Conservation (phyloP, 2,113 vertebrate genomes). For the Cephalopholis sonnerati region DNA sequence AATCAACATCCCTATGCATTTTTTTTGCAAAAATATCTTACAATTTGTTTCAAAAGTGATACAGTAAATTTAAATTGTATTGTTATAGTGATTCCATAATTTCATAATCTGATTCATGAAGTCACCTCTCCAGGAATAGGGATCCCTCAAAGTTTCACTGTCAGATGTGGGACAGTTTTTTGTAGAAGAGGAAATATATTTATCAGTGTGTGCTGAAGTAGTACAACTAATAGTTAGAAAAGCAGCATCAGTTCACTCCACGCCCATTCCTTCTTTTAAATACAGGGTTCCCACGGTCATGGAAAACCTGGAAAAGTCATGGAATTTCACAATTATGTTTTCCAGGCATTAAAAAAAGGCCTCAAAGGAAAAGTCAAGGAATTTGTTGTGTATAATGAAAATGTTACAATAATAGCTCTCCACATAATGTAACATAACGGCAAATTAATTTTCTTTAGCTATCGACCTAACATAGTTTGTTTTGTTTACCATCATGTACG, state of each 20-base stretch:
- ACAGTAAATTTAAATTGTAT: slow-evolving; percentile 55
- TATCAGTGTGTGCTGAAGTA: slow-evolving; percentile 72
- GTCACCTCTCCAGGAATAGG: slow-evolving; percentile 48
- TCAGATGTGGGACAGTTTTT: slow-evolving; percentile 46
- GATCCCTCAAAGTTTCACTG: slow-evolving; percentile 55
- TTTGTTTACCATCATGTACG: no score
- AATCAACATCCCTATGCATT: slow-evolving; percentile 73
- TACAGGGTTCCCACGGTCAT: neutral
- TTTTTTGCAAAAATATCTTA: slow-evolving; percentile 58
- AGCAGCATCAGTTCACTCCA: slow-evolving; percentile 42
- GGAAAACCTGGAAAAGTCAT: no score
- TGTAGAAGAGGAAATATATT: slow-evolving; percentile 53
- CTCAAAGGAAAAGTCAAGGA: no score
- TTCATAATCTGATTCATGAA: slow-evolving; percentile 69
- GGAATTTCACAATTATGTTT: no score
- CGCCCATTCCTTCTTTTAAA: slow-evolving; percentile 18
- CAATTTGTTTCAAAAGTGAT: slow-evolving; percentile 53
- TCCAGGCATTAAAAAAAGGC: no score
- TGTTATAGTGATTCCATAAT: slow-evolving; percentile 59
- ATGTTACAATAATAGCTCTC: no score
- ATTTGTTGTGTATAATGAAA: no score
- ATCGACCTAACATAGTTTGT: no score
- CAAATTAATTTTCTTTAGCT: no score
- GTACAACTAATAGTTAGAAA: slow-evolving; percentile 59
- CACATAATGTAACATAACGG: no score